Percentiles rank a stretch among this genome's conserved stretches.
These are phyloP conservation scores for Bambusicola thoracicus DNA, from an alignment of 2,113 vertebrate genomes.

Conservation along the genomic window DNA sequence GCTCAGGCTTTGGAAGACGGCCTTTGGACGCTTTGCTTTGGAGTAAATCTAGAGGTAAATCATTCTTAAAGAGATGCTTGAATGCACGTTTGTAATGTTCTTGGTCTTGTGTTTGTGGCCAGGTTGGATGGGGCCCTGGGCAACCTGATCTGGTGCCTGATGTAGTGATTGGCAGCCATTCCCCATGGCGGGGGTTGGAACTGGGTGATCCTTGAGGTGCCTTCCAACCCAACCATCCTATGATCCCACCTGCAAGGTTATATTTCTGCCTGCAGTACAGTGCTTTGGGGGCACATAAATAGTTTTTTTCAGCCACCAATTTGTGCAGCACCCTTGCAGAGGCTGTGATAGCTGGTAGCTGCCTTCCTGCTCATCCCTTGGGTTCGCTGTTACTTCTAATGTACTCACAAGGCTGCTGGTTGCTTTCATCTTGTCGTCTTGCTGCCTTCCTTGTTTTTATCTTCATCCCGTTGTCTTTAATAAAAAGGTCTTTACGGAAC, in stretches of 20 bases:
- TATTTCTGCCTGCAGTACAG: not conserved
- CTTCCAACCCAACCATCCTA: no score
- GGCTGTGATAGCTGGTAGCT: not conserved
- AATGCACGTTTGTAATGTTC: not conserved
- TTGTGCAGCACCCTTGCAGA: not conserved
- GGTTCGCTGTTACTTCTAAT: not conserved
- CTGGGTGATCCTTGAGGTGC: no score
- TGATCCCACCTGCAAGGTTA: not conserved
- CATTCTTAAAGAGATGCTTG: not conserved
- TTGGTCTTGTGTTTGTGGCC: not conserved
- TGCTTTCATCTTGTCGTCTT: slow-evolving; percentile 43
- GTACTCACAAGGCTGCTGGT: not conserved
- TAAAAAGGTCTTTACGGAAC: slow-evolving; percentile 24
- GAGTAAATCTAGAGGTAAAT: not conserved
- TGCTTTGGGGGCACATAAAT: no score
- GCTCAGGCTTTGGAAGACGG: not conserved
- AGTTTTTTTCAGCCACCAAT: not conserved
- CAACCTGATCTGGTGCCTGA: no score
- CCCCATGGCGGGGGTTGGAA: no score
- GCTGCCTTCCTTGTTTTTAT: slow-evolving; percentile 16
- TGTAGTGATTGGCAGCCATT: no score
- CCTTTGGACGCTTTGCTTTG: not conserved
- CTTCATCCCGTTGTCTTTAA: slow-evolving; percentile 6
- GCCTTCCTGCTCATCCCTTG: not conserved
- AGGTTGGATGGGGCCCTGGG: no score